phyloP scores from a whole-genome alignment of 2,888 invertebrate species.

The Uropetala carovei region DNA sequence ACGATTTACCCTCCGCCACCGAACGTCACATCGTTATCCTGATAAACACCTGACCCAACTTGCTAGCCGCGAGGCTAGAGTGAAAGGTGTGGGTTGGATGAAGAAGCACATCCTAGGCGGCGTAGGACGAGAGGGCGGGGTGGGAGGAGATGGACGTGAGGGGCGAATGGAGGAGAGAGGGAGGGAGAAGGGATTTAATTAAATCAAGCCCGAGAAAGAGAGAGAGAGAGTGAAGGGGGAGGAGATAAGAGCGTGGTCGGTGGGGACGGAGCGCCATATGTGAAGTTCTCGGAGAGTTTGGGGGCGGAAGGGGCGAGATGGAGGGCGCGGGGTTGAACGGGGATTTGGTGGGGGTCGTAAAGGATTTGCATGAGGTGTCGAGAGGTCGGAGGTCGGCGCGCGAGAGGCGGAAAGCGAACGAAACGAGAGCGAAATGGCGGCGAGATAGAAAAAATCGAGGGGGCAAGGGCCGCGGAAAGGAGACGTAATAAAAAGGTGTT shows the following conservation, averaged over 20 bases:
- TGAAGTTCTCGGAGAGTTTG: background rate
- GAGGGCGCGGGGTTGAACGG: background rate
- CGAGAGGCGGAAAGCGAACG: no score
- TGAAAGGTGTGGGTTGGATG: background rate
- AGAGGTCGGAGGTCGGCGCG: no score
- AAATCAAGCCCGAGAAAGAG: no score
- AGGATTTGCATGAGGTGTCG: background rate
- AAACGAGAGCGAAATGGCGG: no score
- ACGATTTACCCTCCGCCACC: no score
- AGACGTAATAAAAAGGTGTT: no score
- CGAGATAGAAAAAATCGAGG: no score
- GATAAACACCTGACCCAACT: slow-evolving; percentile 20
- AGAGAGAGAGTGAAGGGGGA: background rate
- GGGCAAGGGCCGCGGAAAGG: no score
- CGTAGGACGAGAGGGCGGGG: background rate
- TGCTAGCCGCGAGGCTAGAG: background rate
- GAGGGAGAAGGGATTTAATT: no score
- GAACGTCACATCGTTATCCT: background rate
- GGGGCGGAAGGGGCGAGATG: background rate
- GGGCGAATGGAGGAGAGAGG: no score
- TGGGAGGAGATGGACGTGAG: background rate
- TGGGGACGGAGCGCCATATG: background rate
- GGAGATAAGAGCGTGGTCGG: background rate
- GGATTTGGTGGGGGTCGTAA: background rate
- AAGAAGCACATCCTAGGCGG: background rate